Percentiles rank a stretch among this genome's conserved stretches.
These are phyloP conservation scores for Limenitis camilla DNA, from an alignment of 2,888 invertebrate genomes.

Conservation along the genomic window DNA sequence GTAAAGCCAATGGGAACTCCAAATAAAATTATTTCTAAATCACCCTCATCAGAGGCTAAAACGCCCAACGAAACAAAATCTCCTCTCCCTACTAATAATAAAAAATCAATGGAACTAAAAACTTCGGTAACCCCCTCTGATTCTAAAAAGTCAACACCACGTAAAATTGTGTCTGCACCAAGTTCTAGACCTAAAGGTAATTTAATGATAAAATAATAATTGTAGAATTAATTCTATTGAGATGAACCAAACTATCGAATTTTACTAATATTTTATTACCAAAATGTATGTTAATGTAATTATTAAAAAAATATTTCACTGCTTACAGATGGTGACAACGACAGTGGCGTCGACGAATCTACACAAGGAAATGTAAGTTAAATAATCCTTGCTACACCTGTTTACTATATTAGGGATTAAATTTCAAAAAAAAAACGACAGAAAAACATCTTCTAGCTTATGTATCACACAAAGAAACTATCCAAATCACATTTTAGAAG, in stretches of 20 bases:
- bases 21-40: conserved; percentile 46
- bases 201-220: conserved; percentile 7
- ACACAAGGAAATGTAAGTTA: conserved; percentile 85
- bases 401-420: no score
- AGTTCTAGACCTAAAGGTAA: conserved; percentile 67
- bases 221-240: conserved; percentile 25
- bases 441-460: no score
- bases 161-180: conserved; percentile 60
- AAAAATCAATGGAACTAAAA: conserved; percentile 59
- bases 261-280: not conserved
- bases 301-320: conserved; percentile 1
- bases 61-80: conserved; percentile 49
- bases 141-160: conserved; percentile 56
- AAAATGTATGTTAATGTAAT: not conserved
- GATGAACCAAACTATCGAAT: conserved; percentile 45
- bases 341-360: conserved; percentile 87
- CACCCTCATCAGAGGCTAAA: conserved; percentile 48
- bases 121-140: conserved; percentile 41
- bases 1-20: conserved; percentile 34
- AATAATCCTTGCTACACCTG: no score
- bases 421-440: no score
- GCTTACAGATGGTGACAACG: conserved; percentile 87
- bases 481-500: no score
- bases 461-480: no score
- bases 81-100: conserved; percentile 41